These are phyloP conservation scores for Thyatira batis DNA, from an alignment of 2,888 invertebrate genomes.

Conservation along the genomic window DNA sequence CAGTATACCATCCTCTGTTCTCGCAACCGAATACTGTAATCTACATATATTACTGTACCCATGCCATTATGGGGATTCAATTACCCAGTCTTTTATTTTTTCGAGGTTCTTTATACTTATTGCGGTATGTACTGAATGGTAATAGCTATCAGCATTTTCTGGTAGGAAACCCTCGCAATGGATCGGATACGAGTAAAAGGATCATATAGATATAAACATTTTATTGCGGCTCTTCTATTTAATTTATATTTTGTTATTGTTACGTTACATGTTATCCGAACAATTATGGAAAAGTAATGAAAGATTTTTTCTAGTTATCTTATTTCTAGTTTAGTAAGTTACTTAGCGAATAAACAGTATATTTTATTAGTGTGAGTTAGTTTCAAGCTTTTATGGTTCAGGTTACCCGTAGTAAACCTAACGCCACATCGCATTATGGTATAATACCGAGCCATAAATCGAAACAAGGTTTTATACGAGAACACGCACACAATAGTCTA, in stretches of 20 bases:
- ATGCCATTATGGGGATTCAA: constrained; percentile 68
- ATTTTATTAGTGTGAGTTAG: neutral
- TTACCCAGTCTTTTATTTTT: constrained; percentile 66
- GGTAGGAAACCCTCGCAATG: constrained; percentile 40
- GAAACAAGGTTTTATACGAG: neutral
- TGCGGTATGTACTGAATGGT: constrained; percentile 47
- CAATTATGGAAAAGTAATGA: neutral
- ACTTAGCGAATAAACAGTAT: neutral
- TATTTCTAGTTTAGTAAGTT: too few species aligned
- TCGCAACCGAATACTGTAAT: constrained; percentile 50
- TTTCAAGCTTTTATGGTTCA: neutral
- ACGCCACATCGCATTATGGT: neutral
- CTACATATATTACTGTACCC: constrained; percentile 64
- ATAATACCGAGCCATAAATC: neutral
- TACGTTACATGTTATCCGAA: neutral
- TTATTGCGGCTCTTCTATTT: constrained; percentile 41
- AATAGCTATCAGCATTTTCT: constrained; percentile 44
- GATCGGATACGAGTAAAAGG: constrained; percentile 36
- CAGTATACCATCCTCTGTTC: constrained; percentile 66
- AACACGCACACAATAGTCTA: neutral
- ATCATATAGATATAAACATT: constrained; percentile 31
- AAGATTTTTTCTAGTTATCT: neutral
- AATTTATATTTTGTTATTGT: constrained; percentile 20
- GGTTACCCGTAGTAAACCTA: neutral
- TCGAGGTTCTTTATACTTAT: constrained; percentile 55